Evolutionary conservation across 2,797 vertebrate genomes (phyloP).

Genomic region (Diceros bicornis): DNA sequence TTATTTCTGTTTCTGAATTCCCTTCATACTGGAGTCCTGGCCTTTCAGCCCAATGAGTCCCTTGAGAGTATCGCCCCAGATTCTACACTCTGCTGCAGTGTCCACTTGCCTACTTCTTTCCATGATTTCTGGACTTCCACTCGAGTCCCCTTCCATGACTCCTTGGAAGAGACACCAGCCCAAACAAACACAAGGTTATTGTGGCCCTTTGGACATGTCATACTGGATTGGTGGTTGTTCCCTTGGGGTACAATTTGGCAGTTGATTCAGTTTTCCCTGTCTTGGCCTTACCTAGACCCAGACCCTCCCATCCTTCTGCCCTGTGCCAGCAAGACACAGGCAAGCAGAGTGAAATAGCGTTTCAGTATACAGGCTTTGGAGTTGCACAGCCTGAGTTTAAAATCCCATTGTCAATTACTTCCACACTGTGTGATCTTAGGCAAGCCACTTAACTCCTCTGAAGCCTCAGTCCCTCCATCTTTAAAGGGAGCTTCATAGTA

Average conservation of each 20-base stretch:
- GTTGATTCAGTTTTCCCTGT: not conserved
- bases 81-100: not conserved
- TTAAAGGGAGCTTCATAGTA: not conserved
- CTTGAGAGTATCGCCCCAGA: not conserved
- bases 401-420: not conserved
- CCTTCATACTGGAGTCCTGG: not conserved
- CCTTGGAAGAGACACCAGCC: not conserved
- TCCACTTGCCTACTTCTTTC: not conserved
- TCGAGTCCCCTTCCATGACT: not conserved
- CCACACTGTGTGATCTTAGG: not conserved
- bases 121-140: not conserved
- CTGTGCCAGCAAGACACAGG: not conserved
- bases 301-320: not conserved
- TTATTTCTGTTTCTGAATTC: slow-evolving; percentile 53
- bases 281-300: not conserved
- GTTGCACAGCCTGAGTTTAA: not conserved
- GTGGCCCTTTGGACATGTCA: not conserved
- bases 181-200: not conserved
- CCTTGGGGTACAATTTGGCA: not conserved
- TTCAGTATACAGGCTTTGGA: not conserved
- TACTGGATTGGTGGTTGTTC: not conserved
- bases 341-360: not conserved
- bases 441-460: not conserved
- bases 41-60: not conserved
- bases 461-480: not conserved